Percentiles rank a stretch among this genome's conserved stretches.
phyloP scores from a whole-genome alignment of 1,140 invertebrate species.

The Chymomyza costata region DNA sequence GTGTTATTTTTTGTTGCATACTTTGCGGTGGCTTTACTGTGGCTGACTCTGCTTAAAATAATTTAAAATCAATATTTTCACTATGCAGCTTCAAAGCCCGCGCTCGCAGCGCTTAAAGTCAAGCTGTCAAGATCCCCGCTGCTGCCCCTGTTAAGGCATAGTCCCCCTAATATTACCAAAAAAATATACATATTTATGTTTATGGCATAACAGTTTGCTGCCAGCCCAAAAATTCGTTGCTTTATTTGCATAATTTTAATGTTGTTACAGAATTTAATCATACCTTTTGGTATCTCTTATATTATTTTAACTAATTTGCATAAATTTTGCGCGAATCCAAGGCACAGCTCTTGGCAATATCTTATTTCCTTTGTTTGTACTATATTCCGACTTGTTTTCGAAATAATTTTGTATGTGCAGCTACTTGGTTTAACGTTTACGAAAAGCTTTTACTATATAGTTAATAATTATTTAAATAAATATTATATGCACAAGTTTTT shows the following conservation, averaged over 20 bases:
- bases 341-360: no score
- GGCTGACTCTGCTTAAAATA: constrained; percentile 62
- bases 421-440: no score
- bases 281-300: not conserved
- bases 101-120: not conserved
- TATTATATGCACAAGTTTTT: no score
- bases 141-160: not conserved
- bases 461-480: no score
- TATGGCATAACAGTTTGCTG: not conserved
- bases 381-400: no score
- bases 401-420: no score
- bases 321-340: no score
- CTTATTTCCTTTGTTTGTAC: no score
- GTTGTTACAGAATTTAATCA: constrained; percentile 3
- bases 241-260: constrained; percentile 4
- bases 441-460: no score
- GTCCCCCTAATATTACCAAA: not conserved
- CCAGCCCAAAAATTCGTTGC: not conserved
- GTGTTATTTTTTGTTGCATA: constrained; percentile 47
- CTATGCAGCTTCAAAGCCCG: constrained; percentile 26
- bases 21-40: constrained; percentile 56
- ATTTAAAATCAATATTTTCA: constrained; percentile 74
- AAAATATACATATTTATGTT: constrained; percentile 1
- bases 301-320: constrained; percentile 3
- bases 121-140: not conserved